Conservation (phyloP, 2,888 invertebrate species). For the Amiota communis region DNA sequence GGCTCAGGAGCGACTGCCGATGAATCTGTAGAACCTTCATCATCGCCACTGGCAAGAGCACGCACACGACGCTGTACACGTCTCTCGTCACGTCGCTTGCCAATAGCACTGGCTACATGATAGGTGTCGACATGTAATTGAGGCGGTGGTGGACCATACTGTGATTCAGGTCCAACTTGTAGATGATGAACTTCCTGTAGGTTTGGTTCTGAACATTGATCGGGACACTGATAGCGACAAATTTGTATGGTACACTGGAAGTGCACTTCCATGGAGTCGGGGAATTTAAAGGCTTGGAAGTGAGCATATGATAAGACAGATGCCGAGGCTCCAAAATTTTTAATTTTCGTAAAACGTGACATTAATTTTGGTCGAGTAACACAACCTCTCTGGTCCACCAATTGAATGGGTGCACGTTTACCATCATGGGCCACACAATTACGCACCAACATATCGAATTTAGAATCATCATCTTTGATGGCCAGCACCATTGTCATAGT, state of each 20-base stretch:
- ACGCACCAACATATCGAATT: slow-evolving; percentile 95
- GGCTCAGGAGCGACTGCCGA: slow-evolving; percentile 80
- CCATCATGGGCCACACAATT: slow-evolving; percentile 97
- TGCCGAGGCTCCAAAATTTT: slow-evolving; percentile 94
- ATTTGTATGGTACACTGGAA: slow-evolving; percentile 97
- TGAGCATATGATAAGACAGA: slow-evolving; percentile 93
- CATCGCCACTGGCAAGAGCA: slow-evolving; percentile 35
- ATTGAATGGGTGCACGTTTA: slow-evolving; percentile 91
- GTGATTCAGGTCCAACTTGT: slow-evolving; percentile 75
- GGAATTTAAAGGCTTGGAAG: slow-evolving; percentile 96
- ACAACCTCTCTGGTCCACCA: slow-evolving; percentile 94
- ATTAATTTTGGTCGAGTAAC: slow-evolving; percentile 93
- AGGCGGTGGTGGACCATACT: slow-evolving; percentile 83
- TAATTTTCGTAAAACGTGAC: slow-evolving; percentile 95
- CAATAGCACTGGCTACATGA: slow-evolving; percentile 77
- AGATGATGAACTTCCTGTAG: slow-evolving; percentile 77
- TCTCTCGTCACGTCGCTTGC: slow-evolving; percentile 81
- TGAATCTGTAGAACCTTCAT: slow-evolving; percentile 67
- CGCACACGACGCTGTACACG: slow-evolving; percentile 79
- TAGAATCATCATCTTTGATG: slow-evolving; percentile 94
- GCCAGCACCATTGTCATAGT: slow-evolving; percentile 98
- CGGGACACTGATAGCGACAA: slow-evolving; percentile 93
- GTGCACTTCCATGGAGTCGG: slow-evolving; percentile 96
- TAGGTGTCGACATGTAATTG: slow-evolving; percentile 78
- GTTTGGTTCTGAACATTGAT: slow-evolving; percentile 86